Conservation (phyloP, 1,140 invertebrate species). For the Daktulosphaira vitifoliae region DNA sequence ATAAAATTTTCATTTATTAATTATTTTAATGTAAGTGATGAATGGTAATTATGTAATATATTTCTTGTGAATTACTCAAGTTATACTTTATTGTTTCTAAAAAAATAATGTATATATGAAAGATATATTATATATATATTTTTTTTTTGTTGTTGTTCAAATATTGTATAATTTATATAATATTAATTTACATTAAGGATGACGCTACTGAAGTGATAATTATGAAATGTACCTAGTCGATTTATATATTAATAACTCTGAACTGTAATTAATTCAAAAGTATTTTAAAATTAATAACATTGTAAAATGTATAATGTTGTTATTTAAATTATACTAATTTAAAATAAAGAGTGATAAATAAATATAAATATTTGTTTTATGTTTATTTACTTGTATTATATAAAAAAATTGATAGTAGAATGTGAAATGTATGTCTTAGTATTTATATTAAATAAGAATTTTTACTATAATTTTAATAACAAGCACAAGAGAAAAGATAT, state of each 20-base stretch:
- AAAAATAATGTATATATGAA: constrained; percentile 17
- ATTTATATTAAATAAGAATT: no score
- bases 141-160: constrained; percentile 22
- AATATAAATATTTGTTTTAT: no score
- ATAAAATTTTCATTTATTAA: no score
- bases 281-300: neutral
- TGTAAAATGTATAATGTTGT: neutral
- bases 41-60: no score
- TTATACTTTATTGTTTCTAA: constrained; percentile 13
- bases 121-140: constrained; percentile 12
- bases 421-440: no score
- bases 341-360: constrained; percentile 4
- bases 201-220: constrained; percentile 23
- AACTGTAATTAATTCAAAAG: neutral
- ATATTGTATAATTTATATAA: constrained; percentile 10
- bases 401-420: no score
- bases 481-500: no score
- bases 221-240: constrained; percentile 27
- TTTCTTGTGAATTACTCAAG: no score
- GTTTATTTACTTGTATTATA: no score
- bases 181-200: constrained; percentile 9
- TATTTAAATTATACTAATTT: neutral
- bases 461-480: no score
- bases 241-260: neutral
- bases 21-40: no score